A percentile compares a stretch with the other conserved stretches of the same genome.
Evolutionary conservation across 2,888 invertebrate species (phyloP).

Genomic region (Herminia tarsipennalis): DNA sequence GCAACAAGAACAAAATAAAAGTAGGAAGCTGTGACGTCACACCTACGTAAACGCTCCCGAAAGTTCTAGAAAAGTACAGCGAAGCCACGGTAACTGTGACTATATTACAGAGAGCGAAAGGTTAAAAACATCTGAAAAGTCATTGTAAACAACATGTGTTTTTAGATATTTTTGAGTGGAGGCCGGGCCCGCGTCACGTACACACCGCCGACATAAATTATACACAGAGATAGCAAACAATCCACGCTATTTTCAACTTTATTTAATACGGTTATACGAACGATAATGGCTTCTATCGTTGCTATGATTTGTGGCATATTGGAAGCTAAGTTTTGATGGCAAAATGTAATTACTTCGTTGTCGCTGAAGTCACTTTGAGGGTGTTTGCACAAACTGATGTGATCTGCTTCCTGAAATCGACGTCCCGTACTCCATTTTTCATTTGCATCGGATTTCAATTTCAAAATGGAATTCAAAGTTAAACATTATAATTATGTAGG

Average conservation of each 20-base stretch:
- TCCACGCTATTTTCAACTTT: constrained; percentile 2
- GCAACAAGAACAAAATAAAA: not conserved
- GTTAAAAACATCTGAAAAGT: constrained; percentile 31
- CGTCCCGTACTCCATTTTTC: no score
- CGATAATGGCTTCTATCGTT: not conserved
- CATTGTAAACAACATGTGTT: constrained; percentile 34
- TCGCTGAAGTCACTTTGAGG: not conserved
- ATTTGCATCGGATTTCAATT: no score
- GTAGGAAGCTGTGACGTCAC: not conserved
- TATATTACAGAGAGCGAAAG: constrained; percentile 16
- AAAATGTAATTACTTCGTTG: constrained; percentile 3
- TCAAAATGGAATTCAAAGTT: no score
- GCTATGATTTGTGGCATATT: constrained; percentile 2
- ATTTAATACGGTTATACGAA: not conserved
- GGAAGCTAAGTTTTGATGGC: not conserved
- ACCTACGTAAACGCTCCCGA: not conserved
- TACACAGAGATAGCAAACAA: not conserved
- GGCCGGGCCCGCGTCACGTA: constrained; percentile 36
- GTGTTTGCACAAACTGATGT: constrained; percentile 1
- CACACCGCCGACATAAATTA: constrained; percentile 27
- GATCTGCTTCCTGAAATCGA: not conserved
- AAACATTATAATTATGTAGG: no score
- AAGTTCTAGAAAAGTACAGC: not conserved
- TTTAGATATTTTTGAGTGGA: constrained; percentile 34
- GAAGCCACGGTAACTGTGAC: not conserved